Evolutionary conservation across 2,888 invertebrate species (phyloP).

Genomic region (Tipula vernalis): DNA sequence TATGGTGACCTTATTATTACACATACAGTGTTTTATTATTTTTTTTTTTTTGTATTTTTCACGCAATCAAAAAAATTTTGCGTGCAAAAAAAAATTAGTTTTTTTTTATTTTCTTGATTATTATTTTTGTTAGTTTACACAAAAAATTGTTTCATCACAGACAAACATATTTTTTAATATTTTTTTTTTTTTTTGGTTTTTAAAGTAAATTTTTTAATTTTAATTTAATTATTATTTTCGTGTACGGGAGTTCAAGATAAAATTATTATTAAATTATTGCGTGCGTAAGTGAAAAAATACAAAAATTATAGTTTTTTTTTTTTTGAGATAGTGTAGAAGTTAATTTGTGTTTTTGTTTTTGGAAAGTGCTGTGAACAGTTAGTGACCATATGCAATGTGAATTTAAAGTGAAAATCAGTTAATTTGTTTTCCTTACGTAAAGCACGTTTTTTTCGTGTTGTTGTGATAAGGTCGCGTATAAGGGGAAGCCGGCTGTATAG

Average conservation of each 20-base stretch:
- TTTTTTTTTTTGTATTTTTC: not conserved
- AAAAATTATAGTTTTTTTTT: not conserved
- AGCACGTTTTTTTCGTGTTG: not conserved
- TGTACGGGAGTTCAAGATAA: not conserved
- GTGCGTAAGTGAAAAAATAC: not conserved
- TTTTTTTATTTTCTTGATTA: not conserved
- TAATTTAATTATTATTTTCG: not conserved
- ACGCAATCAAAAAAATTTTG: not conserved
- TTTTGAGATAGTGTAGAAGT: not conserved
- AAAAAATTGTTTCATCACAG: slow-evolving; percentile 4
- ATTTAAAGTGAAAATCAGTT: not conserved
- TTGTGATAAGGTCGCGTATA: not conserved
- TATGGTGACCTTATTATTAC: not conserved
- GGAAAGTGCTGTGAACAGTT: not conserved
- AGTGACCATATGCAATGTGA: not conserved
- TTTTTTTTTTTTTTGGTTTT: not conserved
- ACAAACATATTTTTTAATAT: not conserved
- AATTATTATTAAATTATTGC: not conserved
- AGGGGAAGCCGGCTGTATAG: not conserved
- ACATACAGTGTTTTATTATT: not conserved
- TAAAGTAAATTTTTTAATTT: not conserved
- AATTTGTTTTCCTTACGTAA: not conserved
- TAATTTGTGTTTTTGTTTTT: not conserved
- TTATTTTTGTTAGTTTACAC: slow-evolving; percentile 4
- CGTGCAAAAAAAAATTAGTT: slow-evolving; percentile 4